Evolutionary conservation across 1,140 invertebrate genomes (phyloP), one percentile per base, ranked within the genome.

Genomic region (Proctacanthus coquilletti): DNA sequence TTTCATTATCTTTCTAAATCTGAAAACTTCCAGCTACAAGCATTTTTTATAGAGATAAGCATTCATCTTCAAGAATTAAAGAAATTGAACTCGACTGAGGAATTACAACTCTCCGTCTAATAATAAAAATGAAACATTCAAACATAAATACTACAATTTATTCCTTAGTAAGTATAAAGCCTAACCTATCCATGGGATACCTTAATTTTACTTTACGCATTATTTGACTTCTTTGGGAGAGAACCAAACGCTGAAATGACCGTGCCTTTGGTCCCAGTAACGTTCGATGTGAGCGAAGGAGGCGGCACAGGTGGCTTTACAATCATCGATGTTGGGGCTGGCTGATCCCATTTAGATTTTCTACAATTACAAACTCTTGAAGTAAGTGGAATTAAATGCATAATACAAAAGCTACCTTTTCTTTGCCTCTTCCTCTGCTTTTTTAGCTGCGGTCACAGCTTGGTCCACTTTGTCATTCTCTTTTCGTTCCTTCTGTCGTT

Each of bases 311-410:
- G 34, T 5, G 44, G 36, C 1, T 42, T 17, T 39, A 40, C 5
- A 42, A 5, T 64, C 43, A 3, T 51, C 49, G 5, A 53, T 47
- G 36, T 67, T 0, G 74, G 70, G 2, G 80, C 75, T 9, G 83
- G 79, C 57, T 88, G 83, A 62, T 88, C 85, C 85, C 85, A 91
- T 60, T 91, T 91, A 11, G 83, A 86, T 64, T 86, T 89, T 37
- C 84, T 68, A 40, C n/a, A 42, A n/a, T n/a, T n/a, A 9, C 8
- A 27, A 8, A 27, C 23, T 27, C 13, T 27, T 13, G 23, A 27
- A 27, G 13, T 27, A 27, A 27, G 13, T 27, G 23, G 8, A 8
- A 27, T n/a, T n/a, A 27, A 27, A 13, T 27, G 8, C 23, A 13
- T 13, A 27, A 27, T 9, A 27, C 23, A 27, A 14, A 21, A 19